Evolutionary conservation across 2,113 vertebrate genomes (phyloP), one percentile per base, ranked within the genome.

Genomic region (human): DNA sequence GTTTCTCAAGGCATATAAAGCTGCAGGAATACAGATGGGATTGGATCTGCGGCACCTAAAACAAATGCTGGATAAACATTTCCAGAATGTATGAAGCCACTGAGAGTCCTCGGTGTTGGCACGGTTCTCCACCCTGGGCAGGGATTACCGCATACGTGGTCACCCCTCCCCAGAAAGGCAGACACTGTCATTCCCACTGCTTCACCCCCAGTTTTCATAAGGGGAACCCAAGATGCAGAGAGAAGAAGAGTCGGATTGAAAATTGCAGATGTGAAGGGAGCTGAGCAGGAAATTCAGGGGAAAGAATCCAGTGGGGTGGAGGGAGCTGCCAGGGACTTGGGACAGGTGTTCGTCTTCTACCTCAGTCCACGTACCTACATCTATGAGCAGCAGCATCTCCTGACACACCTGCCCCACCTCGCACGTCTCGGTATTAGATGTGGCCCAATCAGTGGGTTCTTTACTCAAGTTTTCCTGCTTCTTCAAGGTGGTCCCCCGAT

Each of bases 401-500:
- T 97, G 96, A 80, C 97, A 98, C 59, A 92, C 4, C 78, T 95
- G 88, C 38, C 30, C 52, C 22, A 6, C 3, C 0, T 18, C 3
- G 23, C 97, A 97, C 0, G 0, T 7, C 66, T 55, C 1, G 0
- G 0, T 1, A 0, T 0, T 0, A 1, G 0, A 0, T 3, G 27
- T 0, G 0, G 8, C 3, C 97, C 97, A 98, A 0, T 17, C 1
- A 0, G 2, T 0, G 0, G 90, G 20, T 5, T 38, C 0, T 55
- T 8, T 2, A 40, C 43, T 0, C 27, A 83, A 68, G 14, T 0
- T 0, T 0, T 1, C 22, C 0, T 2, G 0, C 0, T 2, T 2
- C 8, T 0, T 0, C 0, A 32, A 0, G 5, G 5, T 27, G 86
- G 0, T 0, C 0, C 97, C 96, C 1, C 0, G 6, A 1, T 96